Evolutionary conservation across 2,888 invertebrate genomes (phyloP), one percentile per base, ranked within the genome.

Genomic region (Rhopalosiphum nymphaeae): DNA sequence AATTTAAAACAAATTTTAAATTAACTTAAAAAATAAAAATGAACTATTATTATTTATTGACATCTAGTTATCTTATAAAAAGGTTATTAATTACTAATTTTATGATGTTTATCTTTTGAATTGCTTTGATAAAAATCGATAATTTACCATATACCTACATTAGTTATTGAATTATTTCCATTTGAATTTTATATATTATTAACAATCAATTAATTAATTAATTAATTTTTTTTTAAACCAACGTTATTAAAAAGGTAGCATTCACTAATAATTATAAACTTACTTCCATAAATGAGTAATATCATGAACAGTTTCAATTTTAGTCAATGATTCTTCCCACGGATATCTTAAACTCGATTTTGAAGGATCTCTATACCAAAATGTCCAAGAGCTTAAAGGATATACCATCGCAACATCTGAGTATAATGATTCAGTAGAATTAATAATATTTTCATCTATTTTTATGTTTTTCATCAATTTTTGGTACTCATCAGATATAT

Each of bases 221-320:
- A n/a, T n/a, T 3, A 1, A n/a, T 67, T 78, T 78, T 21, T 36
- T 21, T 67, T 78, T 36, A 16, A 78, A 36, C 21, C n/a, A 42
- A 21, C 1, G 2, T 21, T 36, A 78, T 36, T 36, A 21, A 36
- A 42, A 78, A 78, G 7, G 13, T 42, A n/a, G 29, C 44, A 21
- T 84, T 16, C 21, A 7, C 29, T 49, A 86, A n/a, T 87, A 85
- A 25, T 10, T 44, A 44, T 84, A 4, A 42, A 91, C 86, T 87
- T 10, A 94, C 93, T 90, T 94, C 93, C 93, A 94, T 67, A 94
- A 49, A 36, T 86, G 46, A 26, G 44, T 49, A 21, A 94, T 21
- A 42, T 94, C 93, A 0, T 29, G 49, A 61, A 94, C 86, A 10
- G 93, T 94, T 49, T 61, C 93, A 21, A 94, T 94, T 90, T 90